phyloP scores from a whole-genome alignment of 2,113 vertebrate genomes.

The Piprites chloris region DNA sequence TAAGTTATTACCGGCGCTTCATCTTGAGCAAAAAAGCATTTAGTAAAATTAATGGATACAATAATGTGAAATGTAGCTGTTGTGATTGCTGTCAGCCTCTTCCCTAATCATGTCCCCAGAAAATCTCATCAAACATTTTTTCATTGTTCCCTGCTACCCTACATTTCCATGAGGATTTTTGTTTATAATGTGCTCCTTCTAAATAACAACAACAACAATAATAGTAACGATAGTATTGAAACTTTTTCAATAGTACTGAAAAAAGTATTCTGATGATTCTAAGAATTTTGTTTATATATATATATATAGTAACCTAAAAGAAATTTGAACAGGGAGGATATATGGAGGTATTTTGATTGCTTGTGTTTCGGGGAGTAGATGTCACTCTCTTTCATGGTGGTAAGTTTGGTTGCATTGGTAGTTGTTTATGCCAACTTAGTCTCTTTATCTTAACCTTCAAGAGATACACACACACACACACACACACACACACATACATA shows the following conservation, averaged over 20 bases:
- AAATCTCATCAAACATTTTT: not conserved
- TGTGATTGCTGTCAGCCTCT: not conserved
- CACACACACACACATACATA: not conserved
- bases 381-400: not conserved
- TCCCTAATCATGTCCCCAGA: not conserved
- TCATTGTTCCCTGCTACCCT: not conserved
- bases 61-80: not conserved
- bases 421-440: not conserved
- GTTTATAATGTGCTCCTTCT: not conserved
- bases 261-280: not conserved
- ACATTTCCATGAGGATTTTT: not conserved
- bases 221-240: not conserved
- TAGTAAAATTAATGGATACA: not conserved
- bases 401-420: not conserved
- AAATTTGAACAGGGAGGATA: not conserved
- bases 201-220: not conserved
- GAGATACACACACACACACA: not conserved
- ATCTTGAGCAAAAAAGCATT: not conserved
- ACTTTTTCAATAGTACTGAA: not conserved
- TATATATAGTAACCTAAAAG: not conserved
- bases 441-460: not conserved
- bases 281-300: not conserved
- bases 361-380: not conserved
- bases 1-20: not conserved
- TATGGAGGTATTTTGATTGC: not conserved